Percentiles rank a stretch among this genome's conserved stretches.
Evolutionary conservation across 2,113 vertebrate species (phyloP).

Genomic region (Cynoglossus semilaevis): DNA sequence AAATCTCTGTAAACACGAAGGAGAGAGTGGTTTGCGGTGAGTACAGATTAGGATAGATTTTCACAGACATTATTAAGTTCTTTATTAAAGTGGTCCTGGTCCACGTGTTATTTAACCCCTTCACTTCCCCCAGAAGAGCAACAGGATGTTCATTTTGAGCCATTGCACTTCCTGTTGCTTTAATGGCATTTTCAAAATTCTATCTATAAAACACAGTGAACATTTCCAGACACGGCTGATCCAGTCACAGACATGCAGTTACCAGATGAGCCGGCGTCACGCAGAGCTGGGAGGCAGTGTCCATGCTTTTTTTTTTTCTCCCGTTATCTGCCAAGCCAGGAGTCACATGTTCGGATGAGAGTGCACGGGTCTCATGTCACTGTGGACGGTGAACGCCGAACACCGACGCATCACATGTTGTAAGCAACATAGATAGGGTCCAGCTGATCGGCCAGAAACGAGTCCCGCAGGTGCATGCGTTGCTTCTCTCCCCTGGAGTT

Average conservation of each 20-base stretch:
- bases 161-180: conserved; percentile 21
- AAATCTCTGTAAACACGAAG: conserved; percentile 31
- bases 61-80: conserved; percentile 34
- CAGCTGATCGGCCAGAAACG: conserved; percentile 94
- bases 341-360: conserved; percentile 1
- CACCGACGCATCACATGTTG: conserved; percentile 84
- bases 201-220: conserved; percentile 65
- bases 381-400: neutral
- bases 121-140: conserved; percentile 29
- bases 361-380: conserved; percentile 12
- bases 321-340: conserved; percentile 25
- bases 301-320: conserved; percentile 41
- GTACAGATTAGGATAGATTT: conserved; percentile 29
- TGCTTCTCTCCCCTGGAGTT: conserved; percentile 98
- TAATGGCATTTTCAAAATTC: conserved; percentile 30
- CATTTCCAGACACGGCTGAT: conserved; percentile 48
- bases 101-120: conserved; percentile 11
- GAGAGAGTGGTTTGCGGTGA: conserved; percentile 26
- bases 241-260: conserved; percentile 61
- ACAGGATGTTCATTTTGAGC: conserved; percentile 17
- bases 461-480: conserved; percentile 97
- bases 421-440: conserved; percentile 98
- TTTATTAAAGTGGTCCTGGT: conserved; percentile 35
- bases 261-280: conserved; percentile 62
- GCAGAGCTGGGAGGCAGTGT: conserved; percentile 30